Evolutionary conservation across 2,888 invertebrate species (phyloP).

Genomic region (Hartigia nigra): DNA sequence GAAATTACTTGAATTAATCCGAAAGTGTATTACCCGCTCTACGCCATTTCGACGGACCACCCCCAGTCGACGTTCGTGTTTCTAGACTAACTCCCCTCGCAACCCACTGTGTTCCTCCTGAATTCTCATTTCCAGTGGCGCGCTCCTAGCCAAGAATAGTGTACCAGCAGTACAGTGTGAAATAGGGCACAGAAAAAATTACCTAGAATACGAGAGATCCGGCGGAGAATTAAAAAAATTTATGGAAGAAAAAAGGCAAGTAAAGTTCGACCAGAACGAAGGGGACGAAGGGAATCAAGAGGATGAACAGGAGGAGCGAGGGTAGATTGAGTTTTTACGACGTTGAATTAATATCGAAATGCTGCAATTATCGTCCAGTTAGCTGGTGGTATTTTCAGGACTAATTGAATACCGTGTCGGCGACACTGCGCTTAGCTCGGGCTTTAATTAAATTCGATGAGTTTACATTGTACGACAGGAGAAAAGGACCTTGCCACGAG

Average conservation of each 20-base stretch:
- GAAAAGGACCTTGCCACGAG: not conserved
- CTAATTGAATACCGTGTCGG: conserved; percentile 16
- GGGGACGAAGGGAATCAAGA: not conserved
- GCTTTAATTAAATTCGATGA: conserved; percentile 17
- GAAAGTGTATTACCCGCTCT: conserved; percentile 19
- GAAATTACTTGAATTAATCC: conserved; percentile 36
- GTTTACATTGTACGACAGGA: conserved; percentile 3
- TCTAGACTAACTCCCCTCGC: not conserved
- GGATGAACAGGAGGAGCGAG: conserved; percentile 25
- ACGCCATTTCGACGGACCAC: not conserved
- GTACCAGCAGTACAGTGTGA: not conserved
- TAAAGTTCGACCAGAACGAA: not conserved
- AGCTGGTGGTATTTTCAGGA: conserved; percentile 12
- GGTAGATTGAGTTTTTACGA: conserved; percentile 22
- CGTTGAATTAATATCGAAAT: conserved; percentile 26
- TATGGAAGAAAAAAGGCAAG: conserved; percentile 1
- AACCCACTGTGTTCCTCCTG: not conserved
- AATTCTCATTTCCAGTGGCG: not conserved
- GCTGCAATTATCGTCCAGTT: conserved; percentile 17
- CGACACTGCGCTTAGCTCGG: not conserved
- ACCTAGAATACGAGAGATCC: not conserved
- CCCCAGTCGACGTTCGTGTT: not conserved
- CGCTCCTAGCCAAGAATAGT: not conserved
- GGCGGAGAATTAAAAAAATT: not conserved
- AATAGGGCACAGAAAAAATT: not conserved